Conservation (phyloP, 2,888 invertebrate genomes). For the Argyresthia albistria region DNA sequence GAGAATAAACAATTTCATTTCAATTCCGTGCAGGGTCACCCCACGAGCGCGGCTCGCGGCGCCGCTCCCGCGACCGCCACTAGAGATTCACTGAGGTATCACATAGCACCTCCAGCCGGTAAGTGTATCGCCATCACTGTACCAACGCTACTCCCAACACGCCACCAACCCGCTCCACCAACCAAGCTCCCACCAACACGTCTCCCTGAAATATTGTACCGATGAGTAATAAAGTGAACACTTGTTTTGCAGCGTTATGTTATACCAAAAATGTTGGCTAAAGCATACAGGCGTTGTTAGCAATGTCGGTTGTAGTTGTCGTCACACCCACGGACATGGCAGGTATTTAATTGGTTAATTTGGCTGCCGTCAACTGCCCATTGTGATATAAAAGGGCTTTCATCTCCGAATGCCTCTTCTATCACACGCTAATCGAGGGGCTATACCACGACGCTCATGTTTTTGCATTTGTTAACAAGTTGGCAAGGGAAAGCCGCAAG, state of each 20-base stretch:
- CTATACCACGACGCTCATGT: not conserved
- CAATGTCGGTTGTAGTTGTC: slow-evolving; percentile 64
- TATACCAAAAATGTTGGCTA: slow-evolving; percentile 68
- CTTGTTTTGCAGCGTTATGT: slow-evolving; percentile 63
- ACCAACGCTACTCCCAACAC: slow-evolving; percentile 7
- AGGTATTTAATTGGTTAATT: slow-evolving; percentile 71
- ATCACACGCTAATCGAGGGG: too few species aligned
- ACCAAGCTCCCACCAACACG: too few species aligned
- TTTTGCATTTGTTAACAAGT: not conserved
- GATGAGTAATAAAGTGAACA: slow-evolving; percentile 58
- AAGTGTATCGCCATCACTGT: slow-evolving; percentile 29
- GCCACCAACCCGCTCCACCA: slow-evolving; percentile 14
- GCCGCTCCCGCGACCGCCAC: slow-evolving; percentile 63
- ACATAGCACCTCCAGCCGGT: slow-evolving; percentile 61
- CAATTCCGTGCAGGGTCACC: slow-evolving; percentile 35
- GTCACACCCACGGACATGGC: slow-evolving; percentile 68
- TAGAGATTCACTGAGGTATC: slow-evolving; percentile 68
- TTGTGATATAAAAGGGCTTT: not conserved
- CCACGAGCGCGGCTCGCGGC: slow-evolving; percentile 47
- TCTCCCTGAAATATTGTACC: slow-evolving; percentile 6
- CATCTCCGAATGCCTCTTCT: not conserved
- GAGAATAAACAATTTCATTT: too few species aligned
- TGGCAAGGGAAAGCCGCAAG: too few species aligned
- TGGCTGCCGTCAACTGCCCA: slow-evolving; percentile 29
- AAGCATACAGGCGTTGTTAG: slow-evolving; percentile 50